These are phyloP conservation scores for Mythimna loreyi DNA, from an alignment of 2,888 invertebrate species.

Conservation along the genomic window DNA sequence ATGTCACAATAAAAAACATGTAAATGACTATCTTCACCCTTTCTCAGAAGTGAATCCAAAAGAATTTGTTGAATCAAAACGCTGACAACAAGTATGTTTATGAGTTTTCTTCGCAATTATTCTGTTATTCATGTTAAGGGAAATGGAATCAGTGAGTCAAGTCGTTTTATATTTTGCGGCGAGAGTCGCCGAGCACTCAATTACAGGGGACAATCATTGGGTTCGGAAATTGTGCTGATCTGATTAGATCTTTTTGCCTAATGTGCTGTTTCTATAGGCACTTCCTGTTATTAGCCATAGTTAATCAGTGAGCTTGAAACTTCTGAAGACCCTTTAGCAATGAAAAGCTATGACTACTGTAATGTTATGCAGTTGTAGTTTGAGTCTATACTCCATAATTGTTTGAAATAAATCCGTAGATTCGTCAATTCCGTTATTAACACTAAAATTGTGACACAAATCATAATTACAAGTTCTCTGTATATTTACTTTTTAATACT, in stretches of 20 bases:
- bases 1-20: neutral
- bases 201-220: slow-evolving; percentile 1
- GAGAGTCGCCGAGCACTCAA: slow-evolving; percentile 7
- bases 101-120: slow-evolving; percentile 17
- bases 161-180: slow-evolving; percentile 27
- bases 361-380: too few relatives aligned
- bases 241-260: slow-evolving; percentile 9
- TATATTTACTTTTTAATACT: too few relatives aligned
- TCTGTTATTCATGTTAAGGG: slow-evolving; percentile 7
- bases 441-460: too few relatives aligned
- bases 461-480: too few relatives aligned
- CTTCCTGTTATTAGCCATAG: neutral
- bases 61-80: slow-evolving; percentile 12
- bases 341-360: neutral
- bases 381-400: too few relatives aligned
- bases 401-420: too few relatives aligned
- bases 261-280: neutral
- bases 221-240: slow-evolving; percentile 13
- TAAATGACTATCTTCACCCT: neutral
- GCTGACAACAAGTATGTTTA: slow-evolving; percentile 25
- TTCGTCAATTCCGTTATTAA: too few relatives aligned
- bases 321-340: neutral
- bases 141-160: slow-evolving; percentile 19
- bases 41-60: slow-evolving; percentile 8
- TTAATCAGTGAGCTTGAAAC: neutral